These are phyloP conservation scores for Cotesia glomerata DNA, from an alignment of 1,140 invertebrate genomes.

Conservation along the genomic window DNA sequence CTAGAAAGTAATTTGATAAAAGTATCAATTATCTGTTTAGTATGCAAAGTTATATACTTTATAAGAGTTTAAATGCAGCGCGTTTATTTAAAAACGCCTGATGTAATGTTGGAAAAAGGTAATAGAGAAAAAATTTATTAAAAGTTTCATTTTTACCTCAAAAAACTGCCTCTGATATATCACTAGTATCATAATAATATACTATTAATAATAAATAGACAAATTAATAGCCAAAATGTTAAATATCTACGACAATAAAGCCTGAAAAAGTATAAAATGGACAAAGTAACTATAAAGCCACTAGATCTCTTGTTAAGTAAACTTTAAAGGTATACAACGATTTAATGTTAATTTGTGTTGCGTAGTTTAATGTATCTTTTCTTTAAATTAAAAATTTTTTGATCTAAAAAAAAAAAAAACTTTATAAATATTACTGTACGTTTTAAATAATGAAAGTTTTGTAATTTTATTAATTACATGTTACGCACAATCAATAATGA, in stretches of 20 bases:
- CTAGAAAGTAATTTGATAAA: neutral
- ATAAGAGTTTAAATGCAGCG: neutral
- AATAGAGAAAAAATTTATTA: neutral
- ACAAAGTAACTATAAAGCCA: too few species aligned
- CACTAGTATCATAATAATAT: neutral
- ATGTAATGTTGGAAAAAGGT: constrained; percentile 2
- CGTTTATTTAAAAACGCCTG: neutral
- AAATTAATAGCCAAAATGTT: neutral
- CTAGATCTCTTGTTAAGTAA: constrained; percentile 19
- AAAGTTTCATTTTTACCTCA: constrained; percentile 2
- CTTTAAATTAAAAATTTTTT: too few species aligned
- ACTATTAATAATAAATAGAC: neutral
- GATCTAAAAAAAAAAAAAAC: too few species aligned
- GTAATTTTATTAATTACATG: neutral
- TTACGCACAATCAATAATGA: neutral
- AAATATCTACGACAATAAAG: constrained; percentile 5
- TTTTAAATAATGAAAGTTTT: neutral
- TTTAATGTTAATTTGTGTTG: constrained; percentile 10
- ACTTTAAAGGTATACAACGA: constrained; percentile 19
- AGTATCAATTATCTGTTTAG: neutral
- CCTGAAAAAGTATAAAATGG: neutral
- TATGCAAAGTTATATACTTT: neutral
- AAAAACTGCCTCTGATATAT: constrained; percentile 10
- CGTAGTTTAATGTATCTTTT: neutral
- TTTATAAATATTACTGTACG: neutral